Base-by-base conservation (phyloP, 1,140 invertebrate species). In the Panulirus ornatus region DNA sequence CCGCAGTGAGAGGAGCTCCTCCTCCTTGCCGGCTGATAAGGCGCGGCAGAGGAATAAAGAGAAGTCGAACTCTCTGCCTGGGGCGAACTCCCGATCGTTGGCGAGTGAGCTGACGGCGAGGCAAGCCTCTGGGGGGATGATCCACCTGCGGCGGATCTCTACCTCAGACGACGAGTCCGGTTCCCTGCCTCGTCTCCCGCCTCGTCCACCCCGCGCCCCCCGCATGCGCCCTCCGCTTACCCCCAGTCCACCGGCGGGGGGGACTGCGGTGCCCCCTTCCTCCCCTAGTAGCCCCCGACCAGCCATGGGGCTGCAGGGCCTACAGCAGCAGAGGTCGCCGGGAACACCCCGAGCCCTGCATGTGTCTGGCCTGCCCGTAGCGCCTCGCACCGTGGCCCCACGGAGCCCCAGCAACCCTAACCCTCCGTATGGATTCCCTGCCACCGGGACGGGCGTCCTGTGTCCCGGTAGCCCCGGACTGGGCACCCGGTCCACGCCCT, bases 351-450 rank as follows among this genome's bases (percentile, higher is more conserved):
- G 86, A 30, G 79, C 83, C 8, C 63, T 81, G 34, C 85, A 89
- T 40, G 78, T 78, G 9, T 85, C 86, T 22, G 91, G 91, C 8
- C 75, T 91, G 42, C 91, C 91, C 11, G 71, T 89, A 30, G 86
- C 91, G 40, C 91, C 91, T 14, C 81, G 88, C 44, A 92, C 91
- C 30, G 83, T 92, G 27, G 91, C 91, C 27, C 88, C 91, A 6
- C 83, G 91, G 6, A 92, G 91, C 81, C 91, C 91, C 34, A 88
- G 86, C 79, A 92, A 92, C 84, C 91, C 91, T 47, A 92, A 92
- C 58, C 89, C 90, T 11, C 90, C 90, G 5, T 91, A 87, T 42
- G 90, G 90, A 14, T 91, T 91, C 78, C 90, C 71, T 51, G 27
- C 63, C 30, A 19, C 36, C 38, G 89, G 89, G 16, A 30, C 73